Evolutionary conservation across 1,140 invertebrate genomes (phyloP).

Genomic region (Aphaenogaster floridana): DNA sequence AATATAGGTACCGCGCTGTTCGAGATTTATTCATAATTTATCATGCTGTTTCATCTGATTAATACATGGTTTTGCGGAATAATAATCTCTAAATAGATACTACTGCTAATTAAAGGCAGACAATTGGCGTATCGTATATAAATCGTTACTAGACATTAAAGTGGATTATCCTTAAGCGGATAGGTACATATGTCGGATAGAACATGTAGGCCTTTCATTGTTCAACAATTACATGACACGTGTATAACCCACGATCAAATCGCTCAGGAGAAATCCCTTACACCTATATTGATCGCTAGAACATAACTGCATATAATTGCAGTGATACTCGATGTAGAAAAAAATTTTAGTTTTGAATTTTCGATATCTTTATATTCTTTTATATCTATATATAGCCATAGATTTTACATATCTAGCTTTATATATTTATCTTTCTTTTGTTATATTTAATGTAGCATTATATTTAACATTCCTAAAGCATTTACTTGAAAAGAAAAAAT

Average conservation of each 20-base stretch:
- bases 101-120: background rate
- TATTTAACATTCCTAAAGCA: background rate
- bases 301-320: background rate
- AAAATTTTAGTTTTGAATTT: background rate
- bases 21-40: background rate
- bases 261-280: background rate
- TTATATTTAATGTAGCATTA: background rate
- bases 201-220: constrained; percentile 24
- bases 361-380: background rate
- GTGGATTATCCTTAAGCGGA: constrained; percentile 33
- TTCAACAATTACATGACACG: background rate
- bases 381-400: background rate
- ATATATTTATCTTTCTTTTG: background rate
- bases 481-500: constrained; percentile 8
- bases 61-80: background rate
- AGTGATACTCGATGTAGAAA: background rate
- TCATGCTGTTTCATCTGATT: background rate
- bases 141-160: constrained; percentile 36
- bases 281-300: background rate
- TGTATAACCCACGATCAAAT: background rate
- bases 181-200: constrained; percentile 3
- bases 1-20: background rate
- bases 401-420: background rate
- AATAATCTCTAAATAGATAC: background rate
- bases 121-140: background rate